Evolutionary conservation across 2,113 vertebrate species (phyloP).

Genomic region (Periophthalmus modestus): DNA sequence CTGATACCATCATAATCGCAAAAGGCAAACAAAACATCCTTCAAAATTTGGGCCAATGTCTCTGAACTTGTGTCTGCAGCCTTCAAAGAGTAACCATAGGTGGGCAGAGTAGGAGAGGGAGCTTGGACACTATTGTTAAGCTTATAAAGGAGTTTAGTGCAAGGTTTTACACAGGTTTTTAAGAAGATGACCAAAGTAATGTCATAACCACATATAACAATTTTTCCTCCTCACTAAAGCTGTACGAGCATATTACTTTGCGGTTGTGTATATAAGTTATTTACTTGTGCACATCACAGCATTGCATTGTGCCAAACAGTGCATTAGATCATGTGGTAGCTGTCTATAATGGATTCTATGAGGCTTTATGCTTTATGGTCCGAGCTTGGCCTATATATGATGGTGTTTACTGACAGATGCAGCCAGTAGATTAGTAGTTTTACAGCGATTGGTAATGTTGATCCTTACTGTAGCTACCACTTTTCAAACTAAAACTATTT

Average conservation of each 20-base stretch:
- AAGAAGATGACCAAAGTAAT: neutral
- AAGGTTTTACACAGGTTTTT: neutral
- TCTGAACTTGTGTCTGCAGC: constrained; percentile 9
- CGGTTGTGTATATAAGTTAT: neutral
- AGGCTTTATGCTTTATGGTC: neutral
- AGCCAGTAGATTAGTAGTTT: constrained; percentile 46
- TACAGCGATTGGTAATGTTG: constrained; percentile 23
- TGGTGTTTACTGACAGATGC: constrained; percentile 41
- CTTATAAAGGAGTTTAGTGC: neutral
- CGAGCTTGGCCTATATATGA: constrained; percentile 31
- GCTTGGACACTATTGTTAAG: constrained; percentile 13
- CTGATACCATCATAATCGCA: constrained; percentile 54
- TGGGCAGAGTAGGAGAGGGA: constrained; percentile 14
- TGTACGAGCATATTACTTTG: neutral
- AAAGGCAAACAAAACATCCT: constrained; percentile 52
- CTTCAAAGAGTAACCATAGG: constrained; percentile 21
- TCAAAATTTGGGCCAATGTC: constrained; percentile 25
- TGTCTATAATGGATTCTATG: constrained; percentile 15
- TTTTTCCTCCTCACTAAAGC: neutral
- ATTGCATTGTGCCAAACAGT: neutral
- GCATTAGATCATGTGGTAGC: constrained; percentile 5
- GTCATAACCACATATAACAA: neutral
- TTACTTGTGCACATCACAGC: neutral
- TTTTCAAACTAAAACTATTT: neutral
- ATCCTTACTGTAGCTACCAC: constrained; percentile 8